phyloP scores from a whole-genome alignment of 2,888 invertebrate genomes.

The Eilema depressum region DNA sequence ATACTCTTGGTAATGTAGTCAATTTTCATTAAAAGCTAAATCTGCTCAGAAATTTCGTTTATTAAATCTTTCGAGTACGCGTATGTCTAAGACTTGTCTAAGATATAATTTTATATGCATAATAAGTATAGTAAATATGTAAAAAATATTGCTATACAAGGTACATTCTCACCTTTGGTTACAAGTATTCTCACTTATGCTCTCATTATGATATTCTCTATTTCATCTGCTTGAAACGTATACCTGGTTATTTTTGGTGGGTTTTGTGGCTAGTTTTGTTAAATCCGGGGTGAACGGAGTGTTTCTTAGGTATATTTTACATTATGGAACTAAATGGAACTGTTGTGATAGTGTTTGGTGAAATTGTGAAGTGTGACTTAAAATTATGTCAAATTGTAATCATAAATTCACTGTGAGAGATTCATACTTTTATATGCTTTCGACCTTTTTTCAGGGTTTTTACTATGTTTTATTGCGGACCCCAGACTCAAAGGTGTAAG shows the following conservation, averaged over 20 bases:
- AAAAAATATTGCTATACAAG: background rate
- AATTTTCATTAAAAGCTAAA: conserved; percentile 45
- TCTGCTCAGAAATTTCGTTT: conserved; percentile 32
- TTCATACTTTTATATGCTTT: background rate
- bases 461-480: too few relatives aligned
- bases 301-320: background rate
- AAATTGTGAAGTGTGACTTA: background rate
- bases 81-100: conserved; percentile 18
- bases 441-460: too few relatives aligned
- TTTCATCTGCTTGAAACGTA: background rate
- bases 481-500: too few relatives aligned
- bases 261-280: background rate
- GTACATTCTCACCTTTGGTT: background rate
- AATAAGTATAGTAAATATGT: background rate
- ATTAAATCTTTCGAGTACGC: conserved; percentile 23
- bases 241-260: background rate
- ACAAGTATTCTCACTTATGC: background rate
- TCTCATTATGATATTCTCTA: background rate
- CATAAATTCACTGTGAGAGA: background rate
- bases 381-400: background rate
- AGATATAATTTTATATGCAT: conserved; percentile 15
- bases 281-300: background rate
- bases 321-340: background rate
- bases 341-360: background rate
- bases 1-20: conserved; percentile 43